Conservation (phyloP, 2,113 vertebrate genomes). For the Xerus inauris region DNA sequence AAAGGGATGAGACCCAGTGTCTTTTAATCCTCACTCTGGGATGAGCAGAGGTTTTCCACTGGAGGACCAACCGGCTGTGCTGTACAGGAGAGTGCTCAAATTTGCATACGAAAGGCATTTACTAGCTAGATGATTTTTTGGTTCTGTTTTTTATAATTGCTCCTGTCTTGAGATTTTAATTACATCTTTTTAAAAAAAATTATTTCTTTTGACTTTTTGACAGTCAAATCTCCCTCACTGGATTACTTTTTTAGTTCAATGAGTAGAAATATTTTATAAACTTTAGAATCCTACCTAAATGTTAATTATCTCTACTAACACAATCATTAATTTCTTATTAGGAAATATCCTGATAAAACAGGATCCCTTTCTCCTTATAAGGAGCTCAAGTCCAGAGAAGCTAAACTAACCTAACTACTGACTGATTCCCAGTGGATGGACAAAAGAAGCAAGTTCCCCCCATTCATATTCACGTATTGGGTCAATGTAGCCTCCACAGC, state of each 20-base stretch:
- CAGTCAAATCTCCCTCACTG: background rate
- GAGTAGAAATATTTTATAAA: conserved; percentile 17
- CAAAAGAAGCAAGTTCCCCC: background rate
- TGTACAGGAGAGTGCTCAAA: background rate
- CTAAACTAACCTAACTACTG: background rate
- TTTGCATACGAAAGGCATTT: background rate
- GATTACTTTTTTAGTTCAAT: background rate
- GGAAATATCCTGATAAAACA: background rate
- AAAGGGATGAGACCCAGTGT: background rate
- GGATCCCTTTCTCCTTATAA: background rate
- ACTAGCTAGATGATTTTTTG: background rate
- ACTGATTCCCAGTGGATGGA: background rate
- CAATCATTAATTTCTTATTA: conserved; percentile 18
- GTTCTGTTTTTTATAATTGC: background rate
- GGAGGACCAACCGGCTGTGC: background rate
- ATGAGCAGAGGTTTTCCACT: background rate
- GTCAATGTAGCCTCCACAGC: background rate
- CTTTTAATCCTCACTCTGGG: background rate
- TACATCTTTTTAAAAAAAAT: conserved; percentile 15
- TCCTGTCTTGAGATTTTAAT: conserved; percentile 29
- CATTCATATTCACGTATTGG: background rate
- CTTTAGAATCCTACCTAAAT: background rate
- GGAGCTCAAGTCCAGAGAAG: background rate
- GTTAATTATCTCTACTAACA: conserved; percentile 18
- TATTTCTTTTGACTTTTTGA: background rate